Evolutionary conservation across 2,888 invertebrate species (phyloP).

Genomic region (Heteromyza rotundicornis): DNA sequence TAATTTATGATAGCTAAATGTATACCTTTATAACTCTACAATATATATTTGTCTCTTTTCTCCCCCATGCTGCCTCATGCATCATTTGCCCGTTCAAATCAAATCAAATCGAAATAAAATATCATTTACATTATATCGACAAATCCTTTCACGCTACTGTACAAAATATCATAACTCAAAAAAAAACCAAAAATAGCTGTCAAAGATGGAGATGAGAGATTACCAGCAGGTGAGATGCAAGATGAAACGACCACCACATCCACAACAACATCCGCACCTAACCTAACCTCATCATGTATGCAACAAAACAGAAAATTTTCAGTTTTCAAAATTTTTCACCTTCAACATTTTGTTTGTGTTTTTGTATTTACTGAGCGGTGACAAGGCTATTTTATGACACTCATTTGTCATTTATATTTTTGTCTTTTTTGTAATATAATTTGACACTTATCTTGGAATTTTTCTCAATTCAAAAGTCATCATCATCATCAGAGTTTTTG

Average conservation of each 20-base stretch:
- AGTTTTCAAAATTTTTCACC: constrained; percentile 16
- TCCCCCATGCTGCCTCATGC: not conserved
- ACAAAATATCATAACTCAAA: not conserved
- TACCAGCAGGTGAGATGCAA: constrained; percentile 70
- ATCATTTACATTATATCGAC: not conserved
- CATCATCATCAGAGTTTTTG: not conserved
- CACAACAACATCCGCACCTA: constrained; percentile 17
- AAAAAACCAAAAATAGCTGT: constrained; percentile 63
- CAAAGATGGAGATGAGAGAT: constrained; percentile 72
- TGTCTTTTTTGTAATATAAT: not conserved
- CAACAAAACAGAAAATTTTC: constrained; percentile 27
- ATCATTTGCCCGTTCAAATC: constrained; percentile 20
- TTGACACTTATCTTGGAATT: not conserved
- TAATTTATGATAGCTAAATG: no score
- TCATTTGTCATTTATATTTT: not conserved
- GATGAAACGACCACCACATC: constrained; percentile 36
- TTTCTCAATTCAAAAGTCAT: not conserved
- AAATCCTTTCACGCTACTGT: not conserved
- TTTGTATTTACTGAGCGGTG: not conserved
- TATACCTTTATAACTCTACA: no score
- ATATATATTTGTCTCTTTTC: no score
- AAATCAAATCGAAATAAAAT: not conserved
- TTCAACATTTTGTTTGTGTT: constrained; percentile 10
- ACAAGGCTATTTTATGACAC: not conserved
- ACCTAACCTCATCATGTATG: constrained; percentile 29